phyloP scores from a whole-genome alignment of 2,797 vertebrate genomes.

The Lepidocolaptes lacrymiger region DNA sequence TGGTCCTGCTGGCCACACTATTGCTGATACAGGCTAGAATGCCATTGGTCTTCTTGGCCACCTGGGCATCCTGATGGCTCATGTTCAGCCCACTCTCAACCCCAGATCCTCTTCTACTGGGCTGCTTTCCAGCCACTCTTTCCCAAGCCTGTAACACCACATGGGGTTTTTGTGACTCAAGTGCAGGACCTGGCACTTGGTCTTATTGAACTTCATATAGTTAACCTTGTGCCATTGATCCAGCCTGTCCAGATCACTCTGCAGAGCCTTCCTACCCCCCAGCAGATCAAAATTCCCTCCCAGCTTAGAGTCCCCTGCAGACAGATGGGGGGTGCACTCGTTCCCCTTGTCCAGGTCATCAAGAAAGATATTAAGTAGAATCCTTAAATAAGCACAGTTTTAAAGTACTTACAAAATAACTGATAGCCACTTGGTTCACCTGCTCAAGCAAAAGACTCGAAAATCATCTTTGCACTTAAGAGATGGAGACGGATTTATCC shows the following conservation, averaged over 20 bases:
- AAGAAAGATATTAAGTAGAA: background rate
- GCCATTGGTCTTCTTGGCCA: background rate
- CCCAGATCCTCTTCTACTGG: background rate
- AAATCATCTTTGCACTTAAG: background rate
- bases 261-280: background rate
- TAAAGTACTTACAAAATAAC: background rate
- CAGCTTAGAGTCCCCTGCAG: background rate
- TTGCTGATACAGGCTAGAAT: background rate
- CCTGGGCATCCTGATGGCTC: background rate
- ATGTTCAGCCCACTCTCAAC: background rate
- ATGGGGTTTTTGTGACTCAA: background rate
- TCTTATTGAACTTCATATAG: background rate
- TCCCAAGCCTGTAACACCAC: background rate
- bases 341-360: background rate
- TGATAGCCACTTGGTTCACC: background rate
- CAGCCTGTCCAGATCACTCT: background rate
- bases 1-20: rapidly evolving
- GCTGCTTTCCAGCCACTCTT: background rate
- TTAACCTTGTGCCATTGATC: rapidly evolving
- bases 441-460: background rate
- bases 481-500: background rate
- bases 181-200: background rate
- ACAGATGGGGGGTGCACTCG: background rate
- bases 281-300: background rate
- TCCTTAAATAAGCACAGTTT: background rate